Base-by-base conservation (phyloP, 2,797 vertebrate species). In the Coccyzus lansbergi region DNA sequence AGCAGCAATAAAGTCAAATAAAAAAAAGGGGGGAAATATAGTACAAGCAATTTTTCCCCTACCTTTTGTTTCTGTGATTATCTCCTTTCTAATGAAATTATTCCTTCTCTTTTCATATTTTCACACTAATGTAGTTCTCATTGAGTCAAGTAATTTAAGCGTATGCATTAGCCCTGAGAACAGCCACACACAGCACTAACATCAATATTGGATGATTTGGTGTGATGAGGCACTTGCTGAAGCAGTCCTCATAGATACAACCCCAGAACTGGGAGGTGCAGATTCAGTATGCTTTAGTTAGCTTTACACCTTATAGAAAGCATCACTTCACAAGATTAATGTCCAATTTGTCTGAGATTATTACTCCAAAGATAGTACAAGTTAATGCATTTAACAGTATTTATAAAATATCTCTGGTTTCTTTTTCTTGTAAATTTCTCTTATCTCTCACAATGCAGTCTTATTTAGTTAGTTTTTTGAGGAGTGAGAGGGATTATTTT, bases 151-250 rank as follows among this genome's bases (percentile, higher is more conserved):
- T 26, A 55, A 59, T 17, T 52, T 15, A 55, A 53, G 36, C 15
- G 21, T 12, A 14, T 1, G 1, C 16, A 33, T 16, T 58, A 86
- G 56, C 12, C 11, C 55, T 11, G 34, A 79, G 51, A 90, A n/a
- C 18, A 75, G 24, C 38, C 55, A 6, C 48, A n/a, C 20, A 25
- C 4, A 72, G 29, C 15, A 20, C 17, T 15, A 34, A 7, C 1
- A 0, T 25, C 44, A 72, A 5, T 0, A 0, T 34, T 25, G 17
- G 17, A 26, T 22, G 19, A 42, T 22, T 38, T 25, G 31, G 51
- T 40, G 38, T 14, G 26, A 11, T 9, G 15, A 1, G 8, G 26
- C 38, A 12, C 36, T 36, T n/a, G 51, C 42, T 33, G 44, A 67
- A 16, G 15, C 7, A 20, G 36, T 15, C 74, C 70, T 72, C 33